Evolutionary conservation across 2,797 vertebrate species (phyloP).

Genomic region (Tympanoctomys barrerae): DNA sequence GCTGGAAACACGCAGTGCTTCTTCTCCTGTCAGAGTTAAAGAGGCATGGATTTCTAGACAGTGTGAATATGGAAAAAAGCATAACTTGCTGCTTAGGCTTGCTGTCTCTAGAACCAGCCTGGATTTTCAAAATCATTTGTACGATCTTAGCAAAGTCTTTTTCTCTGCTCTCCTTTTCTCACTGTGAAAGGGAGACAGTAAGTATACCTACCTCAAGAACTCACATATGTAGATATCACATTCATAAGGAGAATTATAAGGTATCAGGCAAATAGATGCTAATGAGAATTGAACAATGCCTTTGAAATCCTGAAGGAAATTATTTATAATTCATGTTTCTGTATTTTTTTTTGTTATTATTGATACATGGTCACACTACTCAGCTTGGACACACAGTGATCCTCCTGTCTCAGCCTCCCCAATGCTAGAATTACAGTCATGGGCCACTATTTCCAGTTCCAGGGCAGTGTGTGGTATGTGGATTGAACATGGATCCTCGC

Average conservation of each 20-base stretch:
- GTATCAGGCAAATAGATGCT: background rate
- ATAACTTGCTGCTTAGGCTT: fast-evolving
- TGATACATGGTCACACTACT: too few species aligned
- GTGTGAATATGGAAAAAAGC: background rate
- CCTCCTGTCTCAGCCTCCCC: too few species aligned
- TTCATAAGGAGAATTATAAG: constrained; percentile 1
- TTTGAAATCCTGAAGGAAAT: constrained; percentile 5
- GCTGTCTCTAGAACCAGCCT: background rate
- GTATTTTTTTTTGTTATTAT: background rate
- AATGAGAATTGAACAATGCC: background rate
- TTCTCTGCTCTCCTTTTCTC: background rate
- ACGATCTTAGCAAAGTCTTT: background rate
- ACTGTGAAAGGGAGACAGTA: background rate
- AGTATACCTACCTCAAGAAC: background rate
- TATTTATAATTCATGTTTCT: background rate
- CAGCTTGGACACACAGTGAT: too few species aligned
- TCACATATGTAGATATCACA: background rate
- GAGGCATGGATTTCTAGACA: background rate
- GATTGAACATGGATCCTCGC: too few species aligned
- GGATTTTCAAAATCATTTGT: background rate
- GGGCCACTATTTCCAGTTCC: too few species aligned
- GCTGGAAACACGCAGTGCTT: background rate
- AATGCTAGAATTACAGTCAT: too few species aligned
- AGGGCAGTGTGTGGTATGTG: too few species aligned
- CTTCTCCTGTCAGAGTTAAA: background rate